Evolutionary conservation across 2,797 vertebrate genomes (phyloP).

Genomic region (Diceros bicornis): DNA sequence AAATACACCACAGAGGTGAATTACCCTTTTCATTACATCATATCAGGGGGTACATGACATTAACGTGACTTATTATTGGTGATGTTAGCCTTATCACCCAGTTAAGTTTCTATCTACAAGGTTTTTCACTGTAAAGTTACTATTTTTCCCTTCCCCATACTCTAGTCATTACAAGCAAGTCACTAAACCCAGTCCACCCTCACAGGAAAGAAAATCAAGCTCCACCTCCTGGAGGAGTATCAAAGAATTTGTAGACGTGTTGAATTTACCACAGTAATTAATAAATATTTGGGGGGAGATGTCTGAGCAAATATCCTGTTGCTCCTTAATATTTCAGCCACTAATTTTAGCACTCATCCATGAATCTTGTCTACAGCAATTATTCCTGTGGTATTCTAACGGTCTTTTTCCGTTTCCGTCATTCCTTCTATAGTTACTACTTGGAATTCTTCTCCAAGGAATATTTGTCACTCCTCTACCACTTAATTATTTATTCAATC

Average conservation of each 20-base stretch:
- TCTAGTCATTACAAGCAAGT: background rate
- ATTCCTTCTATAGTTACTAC: background rate
- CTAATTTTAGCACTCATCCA: background rate
- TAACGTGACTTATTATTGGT: background rate
- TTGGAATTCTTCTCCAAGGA: background rate
- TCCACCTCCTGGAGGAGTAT: background rate
- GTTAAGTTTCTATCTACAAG: background rate
- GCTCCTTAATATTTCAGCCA: background rate
- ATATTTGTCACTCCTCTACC: background rate
- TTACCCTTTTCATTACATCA: background rate
- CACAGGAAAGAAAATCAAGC: background rate
- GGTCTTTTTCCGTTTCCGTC: background rate
- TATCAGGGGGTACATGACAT: background rate
- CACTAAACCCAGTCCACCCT: background rate
- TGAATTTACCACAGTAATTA: background rate
- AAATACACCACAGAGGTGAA: background rate
- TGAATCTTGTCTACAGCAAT: background rate
- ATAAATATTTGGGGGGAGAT: background rate
- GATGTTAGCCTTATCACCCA: background rate
- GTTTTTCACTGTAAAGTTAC: background rate
- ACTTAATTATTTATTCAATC: background rate
- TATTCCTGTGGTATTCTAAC: background rate
- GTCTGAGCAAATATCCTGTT: slow-evolving; percentile 4
- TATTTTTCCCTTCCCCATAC: background rate
- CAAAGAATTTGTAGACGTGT: background rate